Percentiles rank a stretch among this genome's conserved stretches.
Conservation (phyloP, 1,140 invertebrate genomes). For the Brachionus manjavacas region DNA sequence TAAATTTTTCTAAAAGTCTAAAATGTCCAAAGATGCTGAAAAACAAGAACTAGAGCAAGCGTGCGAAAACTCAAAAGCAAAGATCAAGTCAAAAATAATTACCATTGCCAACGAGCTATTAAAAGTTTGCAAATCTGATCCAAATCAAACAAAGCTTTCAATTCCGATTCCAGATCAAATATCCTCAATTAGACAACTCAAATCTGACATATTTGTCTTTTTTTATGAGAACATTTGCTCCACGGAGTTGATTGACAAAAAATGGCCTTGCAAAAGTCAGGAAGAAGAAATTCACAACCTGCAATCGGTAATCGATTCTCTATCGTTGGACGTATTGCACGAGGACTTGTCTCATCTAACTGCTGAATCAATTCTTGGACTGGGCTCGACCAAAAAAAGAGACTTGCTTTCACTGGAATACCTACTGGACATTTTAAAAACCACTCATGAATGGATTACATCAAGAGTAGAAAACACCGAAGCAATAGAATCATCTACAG, state of each 20-base stretch:
- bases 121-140: background rate
- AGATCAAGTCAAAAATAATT: background rate
- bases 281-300: slow-evolving; percentile 56
- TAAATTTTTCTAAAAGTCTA: background rate
- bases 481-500: background rate
- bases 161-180: background rate
- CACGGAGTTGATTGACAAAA: slow-evolving; percentile 35
- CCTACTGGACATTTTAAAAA: slow-evolving; percentile 54
- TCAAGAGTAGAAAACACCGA: background rate
- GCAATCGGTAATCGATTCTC: slow-evolving; percentile 53
- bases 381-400: slow-evolving; percentile 45
- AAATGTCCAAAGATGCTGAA: background rate
- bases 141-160: background rate
- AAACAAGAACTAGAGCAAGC: background rate
- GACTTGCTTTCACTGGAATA: slow-evolving; percentile 49
- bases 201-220: slow-evolving; percentile 13
- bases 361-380: slow-evolving; percentile 47
- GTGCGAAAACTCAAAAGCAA: background rate
- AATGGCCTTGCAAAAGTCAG: slow-evolving; percentile 30
- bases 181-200: background rate
- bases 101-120: background rate
- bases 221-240: slow-evolving; percentile 30
- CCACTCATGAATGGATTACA: slow-evolving; percentile 41
- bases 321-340: slow-evolving; percentile 52
- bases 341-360: slow-evolving; percentile 55